Evolutionary conservation across 2,797 vertebrate genomes (phyloP).

Genomic region (Tympanoctomys barrerae): DNA sequence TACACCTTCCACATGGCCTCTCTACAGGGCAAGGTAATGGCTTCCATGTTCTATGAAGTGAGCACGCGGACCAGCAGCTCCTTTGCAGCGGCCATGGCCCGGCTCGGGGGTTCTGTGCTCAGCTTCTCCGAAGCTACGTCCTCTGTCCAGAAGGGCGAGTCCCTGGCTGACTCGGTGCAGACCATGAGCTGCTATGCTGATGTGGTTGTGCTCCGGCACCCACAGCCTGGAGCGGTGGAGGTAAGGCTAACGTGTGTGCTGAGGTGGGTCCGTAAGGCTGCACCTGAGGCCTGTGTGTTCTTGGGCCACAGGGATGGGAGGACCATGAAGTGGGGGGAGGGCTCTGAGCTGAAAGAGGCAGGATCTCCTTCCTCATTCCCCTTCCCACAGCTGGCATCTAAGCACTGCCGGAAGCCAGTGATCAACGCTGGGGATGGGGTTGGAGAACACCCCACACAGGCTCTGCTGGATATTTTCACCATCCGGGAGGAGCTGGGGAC

Average conservation of each 20-base stretch:
- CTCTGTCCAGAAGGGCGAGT: conserved; percentile 97
- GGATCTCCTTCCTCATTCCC: background rate
- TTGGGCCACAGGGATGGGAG: background rate
- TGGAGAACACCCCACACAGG: conserved; percentile 97
- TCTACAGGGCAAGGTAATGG: conserved; percentile 96
- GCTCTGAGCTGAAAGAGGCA: too few species aligned
- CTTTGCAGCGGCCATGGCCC: conserved; percentile 96
- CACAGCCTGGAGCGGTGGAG: conserved; percentile 95
- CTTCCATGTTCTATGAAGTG: conserved; percentile 98
- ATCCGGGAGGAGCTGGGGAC: conserved; percentile 98
- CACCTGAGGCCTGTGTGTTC: background rate
- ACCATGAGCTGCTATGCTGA: conserved; percentile 98
- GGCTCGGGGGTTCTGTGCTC: conserved; percentile 95
- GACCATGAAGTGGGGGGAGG: fast-evolving
- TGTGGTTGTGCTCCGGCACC: conserved; percentile 96
- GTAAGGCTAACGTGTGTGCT: conserved; percentile 83
- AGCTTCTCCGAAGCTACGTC: conserved; percentile 96
- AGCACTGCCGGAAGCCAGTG: conserved; percentile 95
- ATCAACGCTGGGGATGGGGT: conserved; percentile 98
- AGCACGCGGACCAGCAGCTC: conserved; percentile 98
- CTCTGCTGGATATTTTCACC: conserved; percentile 97
- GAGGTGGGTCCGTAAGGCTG: background rate
- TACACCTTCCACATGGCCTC: fast-evolving
- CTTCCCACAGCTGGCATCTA: conserved; percentile 91
- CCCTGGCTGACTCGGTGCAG: conserved; percentile 95